Evolutionary conservation across 2,888 invertebrate genomes (phyloP).

Genomic region (Alloplasta piceator): DNA sequence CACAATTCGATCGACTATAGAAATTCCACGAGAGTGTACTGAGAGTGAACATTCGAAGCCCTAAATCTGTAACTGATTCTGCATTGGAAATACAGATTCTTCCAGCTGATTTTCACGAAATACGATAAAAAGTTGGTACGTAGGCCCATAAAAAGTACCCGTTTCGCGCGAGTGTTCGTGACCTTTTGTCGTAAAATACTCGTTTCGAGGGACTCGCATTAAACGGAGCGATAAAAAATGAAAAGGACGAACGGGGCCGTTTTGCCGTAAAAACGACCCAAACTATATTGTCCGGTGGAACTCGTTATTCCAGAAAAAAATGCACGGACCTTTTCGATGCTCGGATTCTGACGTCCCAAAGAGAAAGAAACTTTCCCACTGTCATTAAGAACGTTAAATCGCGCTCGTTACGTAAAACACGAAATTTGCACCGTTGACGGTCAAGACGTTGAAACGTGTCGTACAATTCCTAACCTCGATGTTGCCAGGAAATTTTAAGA

Average conservation of each 20-base stretch:
- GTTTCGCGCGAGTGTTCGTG: slow-evolving; percentile 46
- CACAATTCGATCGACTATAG: no score
- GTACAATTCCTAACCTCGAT: no score
- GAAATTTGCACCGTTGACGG: no score
- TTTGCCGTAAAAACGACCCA: slow-evolving; percentile 40
- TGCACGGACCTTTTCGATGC: neutral
- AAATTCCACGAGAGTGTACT: no score
- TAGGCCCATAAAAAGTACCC: neutral
- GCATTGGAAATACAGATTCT: no score
- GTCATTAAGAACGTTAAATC: neutral
- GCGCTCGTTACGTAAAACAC: no score
- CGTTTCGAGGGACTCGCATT: slow-evolving; percentile 23
- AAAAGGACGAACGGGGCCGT: neutral
- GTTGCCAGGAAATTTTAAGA: no score
- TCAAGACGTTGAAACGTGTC: no score
- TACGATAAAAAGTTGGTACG: neutral
- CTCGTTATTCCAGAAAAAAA: slow-evolving; percentile 43
- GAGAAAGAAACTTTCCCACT: slow-evolving; percentile 33
- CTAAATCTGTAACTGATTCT: no score
- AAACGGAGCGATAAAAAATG: neutral
- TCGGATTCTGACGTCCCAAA: neutral
- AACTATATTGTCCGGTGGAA: slow-evolving; percentile 56
- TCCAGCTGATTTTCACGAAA: no score
- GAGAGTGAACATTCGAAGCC: no score
- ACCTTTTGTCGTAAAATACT: slow-evolving; percentile 39